phyloP scores from a whole-genome alignment of 30 jellyfish, hydroid and myxozoan species.

The Cassiopea xamachana region DNA sequence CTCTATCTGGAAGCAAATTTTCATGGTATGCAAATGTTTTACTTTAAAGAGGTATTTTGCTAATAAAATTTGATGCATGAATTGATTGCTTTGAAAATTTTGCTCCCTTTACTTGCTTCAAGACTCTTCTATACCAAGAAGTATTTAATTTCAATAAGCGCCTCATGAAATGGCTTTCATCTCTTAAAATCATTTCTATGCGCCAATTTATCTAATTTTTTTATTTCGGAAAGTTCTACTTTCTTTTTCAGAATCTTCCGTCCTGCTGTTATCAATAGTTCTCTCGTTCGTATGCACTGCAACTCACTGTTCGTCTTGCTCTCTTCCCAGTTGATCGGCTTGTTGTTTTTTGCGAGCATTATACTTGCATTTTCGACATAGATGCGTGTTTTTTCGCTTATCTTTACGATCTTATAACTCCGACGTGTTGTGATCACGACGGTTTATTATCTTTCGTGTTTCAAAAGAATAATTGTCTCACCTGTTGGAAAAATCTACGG shows the following conservation, averaged over 20 bases:
- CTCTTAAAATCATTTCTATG: too few relatives aligned
- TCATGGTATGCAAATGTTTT: not conserved
- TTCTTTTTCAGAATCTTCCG: too few relatives aligned
- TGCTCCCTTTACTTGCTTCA: too few relatives aligned
- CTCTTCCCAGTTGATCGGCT: too few relatives aligned
- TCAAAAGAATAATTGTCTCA: not conserved
- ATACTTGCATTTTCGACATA: not conserved
- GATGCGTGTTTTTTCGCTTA: not conserved
- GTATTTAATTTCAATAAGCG: too few relatives aligned
- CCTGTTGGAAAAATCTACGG: not conserved
- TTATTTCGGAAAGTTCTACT: too few relatives aligned
- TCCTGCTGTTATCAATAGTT: not conserved
- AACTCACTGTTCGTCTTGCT: not conserved
- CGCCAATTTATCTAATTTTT: too few relatives aligned
- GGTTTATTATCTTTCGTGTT: not conserved
- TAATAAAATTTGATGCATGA: too few relatives aligned
- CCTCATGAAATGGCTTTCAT: too few relatives aligned
- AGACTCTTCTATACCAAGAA: too few relatives aligned
- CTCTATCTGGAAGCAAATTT: not conserved
- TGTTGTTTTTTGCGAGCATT: too few relatives aligned
- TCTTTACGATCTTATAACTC: not conserved
- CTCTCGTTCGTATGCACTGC: not conserved
- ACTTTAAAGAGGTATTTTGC: not conserved
- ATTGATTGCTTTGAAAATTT: too few relatives aligned
- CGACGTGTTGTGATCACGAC: not conserved